These are phyloP conservation scores for Hybognathus amarus DNA, from an alignment of 2,797 vertebrate genomes.

Conservation along the genomic window DNA sequence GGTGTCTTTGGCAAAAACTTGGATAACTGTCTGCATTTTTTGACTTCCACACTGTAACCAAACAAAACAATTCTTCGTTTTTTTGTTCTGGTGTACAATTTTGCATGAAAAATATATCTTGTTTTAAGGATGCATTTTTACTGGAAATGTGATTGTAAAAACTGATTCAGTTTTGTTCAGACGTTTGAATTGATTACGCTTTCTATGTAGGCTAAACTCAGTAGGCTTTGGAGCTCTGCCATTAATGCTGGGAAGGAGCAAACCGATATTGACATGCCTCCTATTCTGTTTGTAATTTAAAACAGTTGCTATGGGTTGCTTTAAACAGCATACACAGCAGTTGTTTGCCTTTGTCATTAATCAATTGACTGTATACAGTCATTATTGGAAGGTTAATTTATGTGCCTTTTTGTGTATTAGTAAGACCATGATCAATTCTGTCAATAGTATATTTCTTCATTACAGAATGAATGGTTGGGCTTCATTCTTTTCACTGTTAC, in stretches of 20 bases:
- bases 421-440: not conserved
- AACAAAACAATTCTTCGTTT: not conserved
- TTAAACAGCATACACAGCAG: slow-evolving; percentile 46
- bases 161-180: not conserved
- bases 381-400: slow-evolving; percentile 42
- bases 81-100: not conserved
- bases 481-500: slow-evolving; percentile 20
- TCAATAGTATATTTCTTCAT: not conserved
- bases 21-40: not conserved
- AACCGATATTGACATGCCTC: slow-evolving; percentile 11
- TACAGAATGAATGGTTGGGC: slow-evolving; percentile 17
- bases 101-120: not conserved
- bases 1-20: not conserved
- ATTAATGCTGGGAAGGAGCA: not conserved
- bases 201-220: not conserved
- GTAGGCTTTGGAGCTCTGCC: not conserved
- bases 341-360: slow-evolving; percentile 45
- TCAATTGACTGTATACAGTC: slow-evolving; percentile 42
- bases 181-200: not conserved
- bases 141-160: not conserved
- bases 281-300: slow-evolving; percentile 41
- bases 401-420: slow-evolving; percentile 1
- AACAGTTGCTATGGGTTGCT: slow-evolving; percentile 34
- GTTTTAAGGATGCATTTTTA: slow-evolving; percentile 2
- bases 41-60: not conserved